phyloP scores from a whole-genome alignment of 1,140 invertebrate genomes.

The Drosophila eugracilis region DNA sequence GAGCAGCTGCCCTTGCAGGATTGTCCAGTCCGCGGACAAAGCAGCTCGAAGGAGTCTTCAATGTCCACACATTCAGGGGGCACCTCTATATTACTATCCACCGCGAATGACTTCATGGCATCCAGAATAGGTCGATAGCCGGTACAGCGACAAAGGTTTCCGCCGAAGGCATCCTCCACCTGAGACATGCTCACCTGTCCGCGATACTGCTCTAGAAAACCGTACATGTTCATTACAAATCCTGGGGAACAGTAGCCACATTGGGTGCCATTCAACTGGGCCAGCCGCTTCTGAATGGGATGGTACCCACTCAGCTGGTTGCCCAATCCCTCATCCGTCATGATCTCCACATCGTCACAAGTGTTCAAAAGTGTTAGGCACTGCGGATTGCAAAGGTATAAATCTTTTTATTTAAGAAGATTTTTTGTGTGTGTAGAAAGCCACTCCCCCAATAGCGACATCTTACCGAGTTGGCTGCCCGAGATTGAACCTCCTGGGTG shows the following conservation, averaged over 20 bases:
- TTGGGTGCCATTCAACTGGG: conserved; percentile 91
- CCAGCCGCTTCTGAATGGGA: conserved; percentile 88
- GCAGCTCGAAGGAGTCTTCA: conserved; percentile 63
- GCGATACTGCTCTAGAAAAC: conserved; percentile 86
- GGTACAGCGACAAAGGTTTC: conserved; percentile 95
- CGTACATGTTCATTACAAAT: conserved; percentile 95
- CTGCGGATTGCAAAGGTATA: conserved; percentile 75
- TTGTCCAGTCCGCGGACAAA: conserved; percentile 60
- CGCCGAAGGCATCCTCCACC: conserved; percentile 91
- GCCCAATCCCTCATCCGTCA: conserved; percentile 92
- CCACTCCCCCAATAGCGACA: not conserved
- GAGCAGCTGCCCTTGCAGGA: conserved; percentile 56
- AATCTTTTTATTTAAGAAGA: not conserved
- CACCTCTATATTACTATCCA: conserved; percentile 88
- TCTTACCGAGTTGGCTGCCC: conserved; percentile 91
- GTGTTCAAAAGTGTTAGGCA: conserved; percentile 89
- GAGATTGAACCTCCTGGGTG: conserved; percentile 85
- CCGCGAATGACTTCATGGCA: conserved; percentile 91
- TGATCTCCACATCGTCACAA: conserved; percentile 91
- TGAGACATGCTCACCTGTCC: conserved; percentile 88
- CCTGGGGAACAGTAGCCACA: conserved; percentile 94
- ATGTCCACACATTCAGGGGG: conserved; percentile 72
- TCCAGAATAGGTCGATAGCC: conserved; percentile 94
- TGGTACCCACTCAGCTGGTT: conserved; percentile 89
- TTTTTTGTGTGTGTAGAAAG: not conserved